Base-by-base conservation (phyloP, 1,140 invertebrate genomes). In the Papilio glaucus region DNA sequence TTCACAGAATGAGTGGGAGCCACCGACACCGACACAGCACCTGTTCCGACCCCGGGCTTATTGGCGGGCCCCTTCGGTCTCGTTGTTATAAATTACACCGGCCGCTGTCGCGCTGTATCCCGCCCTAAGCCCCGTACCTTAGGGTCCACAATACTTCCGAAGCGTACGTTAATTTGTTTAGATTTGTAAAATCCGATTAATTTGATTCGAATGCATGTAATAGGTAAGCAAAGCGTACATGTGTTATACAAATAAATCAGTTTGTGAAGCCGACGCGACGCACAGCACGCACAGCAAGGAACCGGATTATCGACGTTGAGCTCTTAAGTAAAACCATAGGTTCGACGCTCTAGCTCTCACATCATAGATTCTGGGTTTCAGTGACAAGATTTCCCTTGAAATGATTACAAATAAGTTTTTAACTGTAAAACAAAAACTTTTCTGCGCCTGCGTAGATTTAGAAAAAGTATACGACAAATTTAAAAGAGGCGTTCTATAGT, bases 181-280 rank as follows among this genome's bases (percentile, higher is more conserved):
- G 61, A 63, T 63, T 63, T 63, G 33, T 39, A 74, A 74, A 70
- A 69, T 71, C 73, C 67, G 73, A 74, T 71, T 74, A 74, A 71
- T 49, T 24, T 21, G 53, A 71, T 53, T 74, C 62, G 63, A 74
- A 63, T 63, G 61, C n/a, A 71, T 12, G 53, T 21, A 74, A 65
- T 60, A 71, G 13, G 41, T 62, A 63, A 63, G 33, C 33, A 63
- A 63, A 63, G 7, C 1, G 61, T 38, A 63, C 61, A 38, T 38
- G 61, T 63, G 61, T 39, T 63, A 7, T 10, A 53, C 49, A 53
- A 53, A 26, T 53, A 24, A 53, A 53, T 53, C 12, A 24, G 18
- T 53, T 24, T 53, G 12, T 53, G 24, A 53, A 24, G 21, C 8
- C 18, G 21, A 24, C 62, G 18, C 9, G 38, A 37, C n/a, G 18